Percentiles rank a stretch among this genome's conserved stretches.
These are phyloP conservation scores for Andrena trimmerana DNA, from an alignment of 2,888 invertebrate species.

Conservation along the genomic window DNA sequence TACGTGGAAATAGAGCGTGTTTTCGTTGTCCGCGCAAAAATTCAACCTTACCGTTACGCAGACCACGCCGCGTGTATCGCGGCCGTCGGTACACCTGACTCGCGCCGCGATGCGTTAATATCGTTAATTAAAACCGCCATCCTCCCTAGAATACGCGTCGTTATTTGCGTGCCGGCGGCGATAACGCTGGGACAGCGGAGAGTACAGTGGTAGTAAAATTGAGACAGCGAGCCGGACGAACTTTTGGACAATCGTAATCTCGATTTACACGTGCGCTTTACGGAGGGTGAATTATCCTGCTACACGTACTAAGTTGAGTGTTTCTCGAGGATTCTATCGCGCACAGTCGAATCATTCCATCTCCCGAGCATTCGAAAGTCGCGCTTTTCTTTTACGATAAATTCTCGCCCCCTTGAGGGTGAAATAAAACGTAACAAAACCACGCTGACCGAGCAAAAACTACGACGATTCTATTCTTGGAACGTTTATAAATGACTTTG, in stretches of 20 bases:
- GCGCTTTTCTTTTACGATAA: neutral
- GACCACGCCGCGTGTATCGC: neutral
- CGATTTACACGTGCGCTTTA: neutral
- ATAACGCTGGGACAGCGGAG: conserved; percentile 26
- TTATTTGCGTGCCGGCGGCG: conserved; percentile 41
- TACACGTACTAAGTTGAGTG: neutral
- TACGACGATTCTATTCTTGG: neutral
- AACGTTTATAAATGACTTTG: conserved; percentile 40
- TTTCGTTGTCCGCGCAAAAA: conserved; percentile 15
- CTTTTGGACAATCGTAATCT: conserved; percentile 16
- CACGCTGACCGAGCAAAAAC: neutral
- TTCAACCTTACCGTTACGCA: neutral
- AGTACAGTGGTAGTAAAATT: conserved; percentile 1
- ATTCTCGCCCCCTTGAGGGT: neutral
- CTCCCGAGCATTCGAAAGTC: neutral
- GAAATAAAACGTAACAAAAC: neutral
- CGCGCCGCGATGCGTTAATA: conserved; percentile 55
- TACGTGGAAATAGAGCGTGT: conserved; percentile 9
- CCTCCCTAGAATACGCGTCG: conserved; percentile 17
- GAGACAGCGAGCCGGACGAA: conserved; percentile 5
- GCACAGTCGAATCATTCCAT: neutral
- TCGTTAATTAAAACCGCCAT: conserved; percentile 67
- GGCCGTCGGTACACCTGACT: neutral
- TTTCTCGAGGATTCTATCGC: neutral
- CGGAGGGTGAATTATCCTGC: neutral